These are phyloP conservation scores for Clarias gariepinus DNA, from an alignment of 2,113 vertebrate species.

Conservation along the genomic window DNA sequence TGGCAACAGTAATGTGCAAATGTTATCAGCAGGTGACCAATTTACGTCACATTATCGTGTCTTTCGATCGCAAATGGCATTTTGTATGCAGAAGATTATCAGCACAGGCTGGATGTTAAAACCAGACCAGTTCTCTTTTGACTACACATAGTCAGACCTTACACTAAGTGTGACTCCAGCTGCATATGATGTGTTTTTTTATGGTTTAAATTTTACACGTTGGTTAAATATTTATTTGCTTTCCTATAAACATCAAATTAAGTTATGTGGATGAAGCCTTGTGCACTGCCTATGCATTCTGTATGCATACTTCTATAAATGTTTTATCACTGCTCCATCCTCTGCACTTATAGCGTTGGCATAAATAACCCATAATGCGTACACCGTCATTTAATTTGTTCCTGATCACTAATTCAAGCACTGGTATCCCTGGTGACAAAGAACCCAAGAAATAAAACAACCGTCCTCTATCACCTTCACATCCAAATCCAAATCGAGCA, in stretches of 20 bases:
- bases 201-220: neutral
- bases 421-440: constrained; percentile 35
- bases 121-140: constrained; percentile 11
- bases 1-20: neutral
- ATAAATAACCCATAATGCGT: constrained; percentile 30
- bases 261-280: neutral
- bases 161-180: neutral
- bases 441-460: constrained; percentile 27
- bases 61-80: constrained; percentile 29
- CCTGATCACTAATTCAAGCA: constrained; percentile 28
- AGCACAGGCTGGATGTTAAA: constrained; percentile 4
- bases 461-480: constrained; percentile 25
- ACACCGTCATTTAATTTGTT: constrained; percentile 24
- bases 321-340: constrained; percentile 7
- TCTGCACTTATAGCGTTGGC: neutral
- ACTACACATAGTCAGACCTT: constrained; percentile 2
- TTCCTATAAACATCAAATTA: neutral
- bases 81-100: constrained; percentile 25
- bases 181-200: constrained; percentile 12
- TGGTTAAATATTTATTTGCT: constrained; percentile 20
- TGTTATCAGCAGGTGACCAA: constrained; percentile 16
- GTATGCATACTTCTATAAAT: constrained; percentile 24
- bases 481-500: constrained; percentile 38
- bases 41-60: constrained; percentile 20
- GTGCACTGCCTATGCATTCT: neutral